Evolutionary conservation across 2,113 vertebrate species (phyloP), one percentile per base, ranked within the genome.

Genomic region (Aphyosemion australe): DNA sequence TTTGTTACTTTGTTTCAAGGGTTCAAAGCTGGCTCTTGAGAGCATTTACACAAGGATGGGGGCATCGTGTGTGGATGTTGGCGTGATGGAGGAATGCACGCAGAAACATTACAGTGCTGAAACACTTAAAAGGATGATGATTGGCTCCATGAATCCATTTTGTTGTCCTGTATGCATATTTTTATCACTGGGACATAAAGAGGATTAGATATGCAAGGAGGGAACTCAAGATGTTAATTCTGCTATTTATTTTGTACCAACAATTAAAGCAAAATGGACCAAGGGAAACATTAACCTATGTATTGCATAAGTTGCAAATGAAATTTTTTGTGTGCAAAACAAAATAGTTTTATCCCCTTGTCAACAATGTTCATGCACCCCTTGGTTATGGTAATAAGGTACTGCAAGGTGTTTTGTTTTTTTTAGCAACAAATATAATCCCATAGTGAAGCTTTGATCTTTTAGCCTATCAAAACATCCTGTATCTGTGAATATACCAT

Each of bases 11-110:
- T 85, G 84, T 79, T 78, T 73, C 65, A 41, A 67, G 72, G 75
- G 86, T 91, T 93, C 91, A 92, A 92, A 92, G 89, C 72, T 50
- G 71, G 61, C 79, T 77, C 77, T 70, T 80, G 72, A 48, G 80
- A 81, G 82, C 76, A 73, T 79, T 77, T 66, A 54, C 65, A 70
- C 57, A 49, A 48, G 62, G 72, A 53, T 55, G 67, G 58, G 65
- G 65, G 71, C 67, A 58, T 65, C 66, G 55, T 51, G 68, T 12
- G 8, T 67, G 65, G 57, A 74, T 77, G 62, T 51, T 69, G 64
- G 66, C 57, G 57, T 68, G 73, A 70, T 52, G 59, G 55, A 86
- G 65, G 43, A 60, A 59, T 58, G 34, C 21, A 62, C 48, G 58
- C 42, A 51, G 11, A 16, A 80, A 72, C 61, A 52, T 43, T 67